These are phyloP conservation scores for Gymnocypris eckloni DNA, from an alignment of 2,797 vertebrate species.

Conservation along the genomic window DNA sequence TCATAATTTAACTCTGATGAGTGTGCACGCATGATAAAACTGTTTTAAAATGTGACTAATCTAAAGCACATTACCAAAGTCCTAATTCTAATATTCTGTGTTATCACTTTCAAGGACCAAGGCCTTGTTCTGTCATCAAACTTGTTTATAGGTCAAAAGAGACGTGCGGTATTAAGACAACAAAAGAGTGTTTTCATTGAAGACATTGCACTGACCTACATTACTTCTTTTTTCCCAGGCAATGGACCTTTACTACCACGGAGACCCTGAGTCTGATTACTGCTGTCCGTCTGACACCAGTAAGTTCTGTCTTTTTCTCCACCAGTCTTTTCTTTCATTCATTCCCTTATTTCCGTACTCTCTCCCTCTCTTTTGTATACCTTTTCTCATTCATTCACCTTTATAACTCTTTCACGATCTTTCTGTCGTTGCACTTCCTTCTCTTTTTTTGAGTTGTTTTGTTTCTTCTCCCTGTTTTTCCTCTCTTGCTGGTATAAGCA, in stretches of 20 bases:
- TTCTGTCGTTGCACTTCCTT: constrained; percentile 3
- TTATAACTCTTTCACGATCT: background rate
- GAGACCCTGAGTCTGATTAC: constrained; percentile 78
- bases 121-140: background rate
- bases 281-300: constrained; percentile 78
- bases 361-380: background rate
- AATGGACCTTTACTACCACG: constrained; percentile 83
- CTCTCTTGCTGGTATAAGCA: constrained; percentile 24
- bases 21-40: background rate
- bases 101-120: background rate
- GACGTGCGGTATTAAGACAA: background rate
- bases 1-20: constrained; percentile 13
- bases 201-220: constrained; percentile 38
- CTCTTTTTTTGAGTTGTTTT: constrained; percentile 21
- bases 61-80: constrained; percentile 68
- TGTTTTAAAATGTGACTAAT: constrained; percentile 40
- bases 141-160: background rate
- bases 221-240: constrained; percentile 68
- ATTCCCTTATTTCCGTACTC: background rate
- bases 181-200: constrained; percentile 21
- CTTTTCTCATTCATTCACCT: background rate
- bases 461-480: background rate
- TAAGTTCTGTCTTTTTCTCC: constrained; percentile 65
- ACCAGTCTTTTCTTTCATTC: background rate
- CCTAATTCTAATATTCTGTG: constrained; percentile 58